phyloP scores from a whole-genome alignment of 1,140 invertebrate species.

The Aricia agestis region DNA sequence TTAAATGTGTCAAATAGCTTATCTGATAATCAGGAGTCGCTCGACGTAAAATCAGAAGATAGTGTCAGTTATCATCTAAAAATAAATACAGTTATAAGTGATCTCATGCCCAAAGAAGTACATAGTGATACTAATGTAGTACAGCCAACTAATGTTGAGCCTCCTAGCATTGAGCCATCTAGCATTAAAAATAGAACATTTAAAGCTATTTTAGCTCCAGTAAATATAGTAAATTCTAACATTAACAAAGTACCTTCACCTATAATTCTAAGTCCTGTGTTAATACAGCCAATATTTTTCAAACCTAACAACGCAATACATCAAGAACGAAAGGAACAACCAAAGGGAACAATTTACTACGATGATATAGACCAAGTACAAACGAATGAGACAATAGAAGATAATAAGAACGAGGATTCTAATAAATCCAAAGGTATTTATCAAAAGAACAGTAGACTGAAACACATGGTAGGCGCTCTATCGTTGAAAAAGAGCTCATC shows the following conservation, averaged over 20 bases:
- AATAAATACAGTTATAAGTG: constrained; percentile 56
- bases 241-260: constrained; percentile 43
- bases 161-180: constrained; percentile 22
- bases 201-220: constrained; percentile 51
- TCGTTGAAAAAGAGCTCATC: constrained; percentile 41
- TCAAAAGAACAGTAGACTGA: constrained; percentile 55
- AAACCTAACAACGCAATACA: constrained; percentile 35
- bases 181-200: constrained; percentile 31
- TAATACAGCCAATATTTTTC: constrained; percentile 60
- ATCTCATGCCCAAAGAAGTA: constrained; percentile 30
- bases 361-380: constrained; percentile 63
- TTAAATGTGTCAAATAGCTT: background rate
- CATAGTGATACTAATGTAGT: constrained; percentile 27
- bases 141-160: constrained; percentile 23
- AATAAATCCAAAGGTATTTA: constrained; percentile 50
- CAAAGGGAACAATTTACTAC: constrained; percentile 56
- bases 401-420: constrained; percentile 25
- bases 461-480: constrained; percentile 41
- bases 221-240: constrained; percentile 50
- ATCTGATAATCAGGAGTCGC: constrained; percentile 18
- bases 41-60: constrained; percentile 40
- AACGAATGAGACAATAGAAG: constrained; percentile 29
- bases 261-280: constrained; percentile 59
- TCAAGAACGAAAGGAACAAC: constrained; percentile 33
- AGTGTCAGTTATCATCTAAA: constrained; percentile 67